Percentiles rank a stretch among this genome's conserved stretches.
These are phyloP conservation scores for Podargus strigoides DNA, from an alignment of 2,797 vertebrate species.

Conservation along the genomic window DNA sequence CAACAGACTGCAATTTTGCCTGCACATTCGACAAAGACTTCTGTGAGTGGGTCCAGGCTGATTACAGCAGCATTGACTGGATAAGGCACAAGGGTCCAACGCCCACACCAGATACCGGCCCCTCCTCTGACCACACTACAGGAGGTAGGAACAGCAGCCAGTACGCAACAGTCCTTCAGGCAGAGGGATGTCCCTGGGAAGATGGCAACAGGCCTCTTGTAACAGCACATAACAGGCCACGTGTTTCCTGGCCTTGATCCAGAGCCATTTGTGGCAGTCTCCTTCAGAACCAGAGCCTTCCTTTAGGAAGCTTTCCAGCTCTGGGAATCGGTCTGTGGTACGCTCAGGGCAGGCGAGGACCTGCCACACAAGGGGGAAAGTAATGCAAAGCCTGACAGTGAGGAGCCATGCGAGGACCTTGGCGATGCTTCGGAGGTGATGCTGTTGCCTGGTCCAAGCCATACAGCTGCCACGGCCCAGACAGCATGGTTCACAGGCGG, in stretches of 20 bases:
- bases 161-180: neutral
- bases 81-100: constrained; percentile 77
- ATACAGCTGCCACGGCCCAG: neutral
- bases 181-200: neutral
- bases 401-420: too few species aligned
- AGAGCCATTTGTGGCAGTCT: neutral
- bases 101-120: constrained; percentile 74
- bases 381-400: neutral
- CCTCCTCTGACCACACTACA: constrained; percentile 80
- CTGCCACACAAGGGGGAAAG: neutral
- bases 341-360: neutral
- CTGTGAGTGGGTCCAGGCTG: constrained; percentile 79
- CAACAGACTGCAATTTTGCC: constrained; percentile 54
- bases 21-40: constrained; percentile 78
- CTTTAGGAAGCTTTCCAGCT: neutral
- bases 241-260: neutral
- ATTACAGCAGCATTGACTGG: constrained; percentile 66
- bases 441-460: neutral
- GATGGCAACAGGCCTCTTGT: neutral
- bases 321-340: neutral
- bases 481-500: neutral
- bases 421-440: constrained; percentile 21
- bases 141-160: constrained; percentile 62
- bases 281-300: too few species aligned
- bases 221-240: neutral